Percentiles rank a stretch among this genome's conserved stretches.
These are phyloP conservation scores for Lacanobia wlatinum DNA, from an alignment of 2,888 invertebrate genomes.

Conservation along the genomic window DNA sequence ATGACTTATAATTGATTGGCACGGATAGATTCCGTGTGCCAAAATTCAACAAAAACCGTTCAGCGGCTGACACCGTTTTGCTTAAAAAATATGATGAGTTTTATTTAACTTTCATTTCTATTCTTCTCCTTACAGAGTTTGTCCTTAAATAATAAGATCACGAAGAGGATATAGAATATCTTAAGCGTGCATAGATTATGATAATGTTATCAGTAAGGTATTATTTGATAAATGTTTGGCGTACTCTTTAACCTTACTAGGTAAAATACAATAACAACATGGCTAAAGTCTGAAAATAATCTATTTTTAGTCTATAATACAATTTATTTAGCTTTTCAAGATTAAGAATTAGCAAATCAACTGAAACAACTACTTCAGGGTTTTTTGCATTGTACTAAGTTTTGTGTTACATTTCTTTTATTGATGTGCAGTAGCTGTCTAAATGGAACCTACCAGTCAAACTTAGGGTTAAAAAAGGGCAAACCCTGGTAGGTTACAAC, in stretches of 20 bases:
- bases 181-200: slow-evolving; percentile 40
- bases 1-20: too few relatives aligned
- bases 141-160: not conserved
- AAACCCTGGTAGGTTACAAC: too few relatives aligned
- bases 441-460: too few relatives aligned
- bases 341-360: not conserved
- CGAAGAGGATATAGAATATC: slow-evolving; percentile 27
- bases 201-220: slow-evolving; percentile 40
- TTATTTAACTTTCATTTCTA: not conserved
- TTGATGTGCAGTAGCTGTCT: too few relatives aligned
- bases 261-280: not conserved
- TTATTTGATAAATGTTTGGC: slow-evolving; percentile 50
- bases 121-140: not conserved
- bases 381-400: not conserved
- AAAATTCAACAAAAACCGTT: too few relatives aligned
- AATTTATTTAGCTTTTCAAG: not conserved
- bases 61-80: too few relatives aligned
- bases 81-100: too few relatives aligned
- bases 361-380: not conserved
- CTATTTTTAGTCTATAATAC: not conserved
- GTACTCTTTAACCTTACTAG: slow-evolving; percentile 19
- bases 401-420: too few relatives aligned
- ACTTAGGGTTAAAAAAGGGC: too few relatives aligned
- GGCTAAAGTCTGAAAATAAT: not conserved
- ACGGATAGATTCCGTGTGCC: too few relatives aligned